These are phyloP conservation scores for Aphelinus atriplicis DNA, from an alignment of 1,140 invertebrate species.

Conservation along the genomic window DNA sequence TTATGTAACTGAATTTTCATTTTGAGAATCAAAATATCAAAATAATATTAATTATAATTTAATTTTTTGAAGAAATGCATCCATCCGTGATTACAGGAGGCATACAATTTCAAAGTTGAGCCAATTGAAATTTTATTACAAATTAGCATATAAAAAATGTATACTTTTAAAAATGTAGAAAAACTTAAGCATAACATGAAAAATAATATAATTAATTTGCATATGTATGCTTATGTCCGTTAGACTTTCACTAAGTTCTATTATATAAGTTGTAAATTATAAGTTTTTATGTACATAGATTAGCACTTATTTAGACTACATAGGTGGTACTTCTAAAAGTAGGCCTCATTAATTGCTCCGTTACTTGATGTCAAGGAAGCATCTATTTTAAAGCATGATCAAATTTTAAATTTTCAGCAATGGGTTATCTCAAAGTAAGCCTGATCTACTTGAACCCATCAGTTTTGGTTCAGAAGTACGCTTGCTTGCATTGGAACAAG, in stretches of 20 bases:
- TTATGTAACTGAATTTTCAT: conserved; percentile 25
- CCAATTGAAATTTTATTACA: conserved; percentile 4
- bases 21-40: conserved; percentile 16
- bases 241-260: too few relatives aligned
- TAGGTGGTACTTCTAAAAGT: too few relatives aligned
- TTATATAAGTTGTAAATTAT: too few relatives aligned
- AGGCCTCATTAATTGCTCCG: too few relatives aligned
- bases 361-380: too few relatives aligned
- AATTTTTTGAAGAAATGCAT: conserved; percentile 7
- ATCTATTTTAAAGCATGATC: not conserved
- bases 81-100: conserved; percentile 3
- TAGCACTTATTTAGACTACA: too few relatives aligned
- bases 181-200: too few relatives aligned
- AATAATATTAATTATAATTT: conserved; percentile 21
- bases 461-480: conserved; percentile 65
- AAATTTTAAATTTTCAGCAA: conserved; percentile 42
- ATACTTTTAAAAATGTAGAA: too few relatives aligned
- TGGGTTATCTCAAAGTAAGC: conserved; percentile 58
- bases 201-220: not conserved
- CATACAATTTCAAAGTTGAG: conserved; percentile 12
- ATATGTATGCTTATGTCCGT: not conserved
- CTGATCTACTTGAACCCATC: conserved; percentile 63
- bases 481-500: conserved; percentile 61
- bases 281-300: too few relatives aligned
- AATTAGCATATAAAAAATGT: too few relatives aligned